Base-by-base conservation (phyloP, 2,888 invertebrate species). In the Drosophila paranaensis region DNA sequence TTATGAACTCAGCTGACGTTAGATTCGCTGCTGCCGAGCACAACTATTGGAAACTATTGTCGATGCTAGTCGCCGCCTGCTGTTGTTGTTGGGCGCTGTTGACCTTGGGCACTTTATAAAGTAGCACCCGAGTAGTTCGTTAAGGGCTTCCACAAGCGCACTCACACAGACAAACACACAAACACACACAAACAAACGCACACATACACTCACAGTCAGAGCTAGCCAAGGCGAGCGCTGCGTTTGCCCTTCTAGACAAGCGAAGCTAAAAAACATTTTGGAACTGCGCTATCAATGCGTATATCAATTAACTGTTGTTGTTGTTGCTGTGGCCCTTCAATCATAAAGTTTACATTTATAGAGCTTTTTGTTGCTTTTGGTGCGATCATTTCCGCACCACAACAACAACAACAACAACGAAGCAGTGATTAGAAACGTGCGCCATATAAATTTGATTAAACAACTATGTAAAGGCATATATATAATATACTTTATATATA, bases 281-380 rank as follows among this genome's bases (percentile, higher is more conserved):
- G 48, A 57, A 60, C 74, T 70, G 66, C 79, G 71, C 82, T 81
- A 85, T 81, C 81, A 81, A 85, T 85, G 86, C 71, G 77, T 85
- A 79, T 85, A 85, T 82, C 82, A 85, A 85, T 85, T 85, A 82
- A 82, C 67, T 76, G 48, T 50, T 48, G 67, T 67, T 73, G 46
- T 46, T 77, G 60, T 39, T 68, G 63, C 16, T 43, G 51, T 45
- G 33, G 79, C 79, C 79, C 79, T 79, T 79, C 77, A 72, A 74
- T 74, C 71, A 76, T 70, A 72, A 76, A 79, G 72, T 76, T 79
- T 79, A 78, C 76, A 79, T 76, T 76, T 74, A 50, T 64, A 48
- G 65, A 75, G 78, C 79, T 75, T 64, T 68, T 39, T 63, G 50
- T 56, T 55, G 57, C 43, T 58, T 60, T 69, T 67, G 69, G 69